Conservation (phyloP, 2,888 invertebrate species). For the Seira musarum region DNA sequence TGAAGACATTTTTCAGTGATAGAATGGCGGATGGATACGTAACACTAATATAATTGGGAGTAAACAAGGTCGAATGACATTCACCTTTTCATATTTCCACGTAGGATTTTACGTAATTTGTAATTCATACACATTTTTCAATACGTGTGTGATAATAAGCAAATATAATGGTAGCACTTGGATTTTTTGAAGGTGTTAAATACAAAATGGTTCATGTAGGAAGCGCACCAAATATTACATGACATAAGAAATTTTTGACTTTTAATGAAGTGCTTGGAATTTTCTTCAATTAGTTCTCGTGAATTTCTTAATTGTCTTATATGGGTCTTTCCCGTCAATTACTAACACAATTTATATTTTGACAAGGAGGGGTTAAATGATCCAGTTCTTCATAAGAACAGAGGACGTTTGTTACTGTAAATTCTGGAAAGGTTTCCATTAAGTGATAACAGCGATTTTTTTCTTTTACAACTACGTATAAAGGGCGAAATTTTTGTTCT, state of each 20-base stretch:
- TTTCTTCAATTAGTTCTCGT: too few species aligned
- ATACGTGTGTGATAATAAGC: background rate
- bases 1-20: background rate
- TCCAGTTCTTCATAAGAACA: too few species aligned
- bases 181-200: background rate
- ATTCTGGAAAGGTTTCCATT: background rate
- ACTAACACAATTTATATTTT: background rate
- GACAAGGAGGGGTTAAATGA: background rate
- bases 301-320: too few species aligned
- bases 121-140: background rate
- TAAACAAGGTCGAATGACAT: conserved; percentile 46
- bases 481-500: too few species aligned
- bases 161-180: conserved; percentile 16
- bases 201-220: too few species aligned
- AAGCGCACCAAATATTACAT: too few species aligned
- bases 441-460: background rate
- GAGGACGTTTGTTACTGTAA: background rate
- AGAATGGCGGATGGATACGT: conserved; percentile 6
- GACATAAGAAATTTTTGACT: too few species aligned
- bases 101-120: too few species aligned
- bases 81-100: conserved; percentile 30
- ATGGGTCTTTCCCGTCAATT: too few species aligned
- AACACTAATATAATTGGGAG: conserved; percentile 1
- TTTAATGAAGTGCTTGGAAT: too few species aligned
- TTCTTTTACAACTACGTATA: too few species aligned